Conservation (phyloP, 2,113 vertebrate genomes). For the Strigops habroptila region DNA sequence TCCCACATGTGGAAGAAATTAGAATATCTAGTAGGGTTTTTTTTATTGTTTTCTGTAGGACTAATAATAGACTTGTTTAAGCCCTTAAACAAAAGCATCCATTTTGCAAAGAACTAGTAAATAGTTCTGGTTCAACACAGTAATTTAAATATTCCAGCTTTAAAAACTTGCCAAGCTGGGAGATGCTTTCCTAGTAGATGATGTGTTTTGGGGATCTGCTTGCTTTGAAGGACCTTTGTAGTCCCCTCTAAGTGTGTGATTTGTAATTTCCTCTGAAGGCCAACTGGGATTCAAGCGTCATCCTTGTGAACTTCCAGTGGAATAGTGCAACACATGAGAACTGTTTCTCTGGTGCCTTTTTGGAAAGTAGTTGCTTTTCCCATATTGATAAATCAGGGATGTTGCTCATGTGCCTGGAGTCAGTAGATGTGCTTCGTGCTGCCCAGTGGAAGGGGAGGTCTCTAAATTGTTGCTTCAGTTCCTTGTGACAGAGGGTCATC, state of each 20-base stretch:
- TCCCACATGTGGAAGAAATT: not conserved
- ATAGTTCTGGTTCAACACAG: not conserved
- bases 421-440: not conserved
- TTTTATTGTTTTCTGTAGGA: not conserved
- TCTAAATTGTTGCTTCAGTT: not conserved
- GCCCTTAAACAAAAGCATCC: not conserved
- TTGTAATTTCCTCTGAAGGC: not conserved
- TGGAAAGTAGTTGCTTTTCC: not conserved
- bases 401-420: not conserved
- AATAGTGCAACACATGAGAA: not conserved
- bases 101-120: not conserved
- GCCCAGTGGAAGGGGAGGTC: too few species aligned
- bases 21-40: not conserved
- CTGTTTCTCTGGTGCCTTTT: not conserved
- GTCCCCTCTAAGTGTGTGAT: not conserved
- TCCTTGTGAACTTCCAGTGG: not conserved
- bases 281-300: not conserved
- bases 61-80: constrained; percentile 2
- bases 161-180: not conserved
- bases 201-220: not conserved
- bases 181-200: not conserved
- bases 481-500: not conserved
- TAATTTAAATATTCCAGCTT: not conserved
- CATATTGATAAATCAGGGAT: not conserved
- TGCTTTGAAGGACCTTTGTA: not conserved